Conservation (phyloP, 2,797 vertebrate species). For the Crotalus adamanteus region DNA sequence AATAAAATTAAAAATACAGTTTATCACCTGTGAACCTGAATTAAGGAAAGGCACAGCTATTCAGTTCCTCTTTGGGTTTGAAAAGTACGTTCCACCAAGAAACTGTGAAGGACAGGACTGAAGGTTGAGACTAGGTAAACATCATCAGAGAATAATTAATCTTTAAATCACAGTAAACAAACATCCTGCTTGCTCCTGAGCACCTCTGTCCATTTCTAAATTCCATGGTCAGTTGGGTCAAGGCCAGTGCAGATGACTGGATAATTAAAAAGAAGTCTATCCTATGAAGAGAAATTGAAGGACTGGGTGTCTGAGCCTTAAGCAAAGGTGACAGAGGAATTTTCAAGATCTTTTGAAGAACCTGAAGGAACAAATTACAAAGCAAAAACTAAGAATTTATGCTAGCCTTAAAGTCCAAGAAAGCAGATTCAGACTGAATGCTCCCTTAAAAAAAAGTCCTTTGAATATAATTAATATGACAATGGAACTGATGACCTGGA, state of each 20-base stretch:
- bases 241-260: neutral
- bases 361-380: neutral
- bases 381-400: neutral
- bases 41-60: neutral
- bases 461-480: neutral
- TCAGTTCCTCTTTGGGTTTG: neutral
- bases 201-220: neutral
- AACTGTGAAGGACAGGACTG: neutral
- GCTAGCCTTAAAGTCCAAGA: neutral
- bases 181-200: neutral
- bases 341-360: neutral
- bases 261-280: neutral
- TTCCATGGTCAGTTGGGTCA: neutral
- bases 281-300: neutral
- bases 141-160: neutral
- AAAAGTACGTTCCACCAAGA: neutral
- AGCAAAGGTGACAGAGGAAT: neutral
- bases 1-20: neutral
- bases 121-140: neutral
- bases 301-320: neutral
- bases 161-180: neutral
- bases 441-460: neutral
- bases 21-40: neutral
- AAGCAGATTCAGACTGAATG: neutral
- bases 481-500: neutral